These are phyloP conservation scores for Euclidia mi DNA, from an alignment of 2,888 invertebrate genomes.

Conservation along the genomic window DNA sequence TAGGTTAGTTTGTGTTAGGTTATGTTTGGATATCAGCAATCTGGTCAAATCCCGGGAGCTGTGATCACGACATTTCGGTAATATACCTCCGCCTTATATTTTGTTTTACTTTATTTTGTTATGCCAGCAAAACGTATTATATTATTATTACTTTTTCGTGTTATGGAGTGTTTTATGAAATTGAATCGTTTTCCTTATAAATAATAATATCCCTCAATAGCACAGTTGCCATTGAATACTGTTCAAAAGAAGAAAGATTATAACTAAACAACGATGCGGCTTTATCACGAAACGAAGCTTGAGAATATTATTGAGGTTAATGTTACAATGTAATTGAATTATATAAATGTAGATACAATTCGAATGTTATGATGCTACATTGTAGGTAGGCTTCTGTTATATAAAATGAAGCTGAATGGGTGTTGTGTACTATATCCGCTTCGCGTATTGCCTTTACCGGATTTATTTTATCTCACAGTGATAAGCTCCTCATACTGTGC, in stretches of 20 bases:
- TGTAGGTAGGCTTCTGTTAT: too few species aligned
- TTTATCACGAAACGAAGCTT: not conserved
- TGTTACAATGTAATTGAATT: too few species aligned
- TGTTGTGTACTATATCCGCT: too few species aligned
- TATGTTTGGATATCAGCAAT: slow-evolving; percentile 46
- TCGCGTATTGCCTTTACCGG: too few species aligned
- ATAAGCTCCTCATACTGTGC: too few species aligned
- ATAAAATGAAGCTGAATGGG: too few species aligned
- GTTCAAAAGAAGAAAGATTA: not conserved
- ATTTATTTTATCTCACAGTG: too few species aligned
- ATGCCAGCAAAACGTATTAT: not conserved
- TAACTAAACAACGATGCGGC: not conserved
- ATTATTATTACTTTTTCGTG: not conserved
- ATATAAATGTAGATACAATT: too few species aligned
- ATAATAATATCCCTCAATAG: too few species aligned
- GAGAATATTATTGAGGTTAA: too few species aligned
- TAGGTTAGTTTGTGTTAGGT: slow-evolving; percentile 40
- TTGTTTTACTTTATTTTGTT: slow-evolving; percentile 20
- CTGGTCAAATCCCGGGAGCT: slow-evolving; percentile 38
- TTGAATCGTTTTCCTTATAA: not conserved
- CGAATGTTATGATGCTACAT: too few species aligned
- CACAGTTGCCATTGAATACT: too few species aligned
- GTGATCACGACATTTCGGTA: slow-evolving; percentile 28
- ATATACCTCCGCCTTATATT: slow-evolving; percentile 25
- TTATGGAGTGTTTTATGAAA: not conserved